Evolutionary conservation across 2,113 vertebrate species (phyloP), one percentile per base, ranked within the genome.

Genomic region (Mesoclemmys tuberculata): DNA sequence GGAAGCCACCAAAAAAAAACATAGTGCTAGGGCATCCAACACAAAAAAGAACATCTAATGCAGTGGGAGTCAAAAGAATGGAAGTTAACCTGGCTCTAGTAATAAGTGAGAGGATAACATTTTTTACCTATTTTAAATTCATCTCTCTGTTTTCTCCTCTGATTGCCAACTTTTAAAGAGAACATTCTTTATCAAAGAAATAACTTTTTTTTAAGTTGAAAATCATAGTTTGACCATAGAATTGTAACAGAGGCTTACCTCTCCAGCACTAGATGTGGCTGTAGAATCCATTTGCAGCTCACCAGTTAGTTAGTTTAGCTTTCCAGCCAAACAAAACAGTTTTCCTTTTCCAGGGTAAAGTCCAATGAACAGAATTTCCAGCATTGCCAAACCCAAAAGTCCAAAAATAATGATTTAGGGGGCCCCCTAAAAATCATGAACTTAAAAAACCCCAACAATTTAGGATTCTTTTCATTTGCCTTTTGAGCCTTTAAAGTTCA

Each of bases 41-140:
- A 35, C 38, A 84, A 82, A 89, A 89, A 94, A 93, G 89, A 29
- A 14, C 80, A 91, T 79, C 35, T 29, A 49, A 48, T 79, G 26
- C 21, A 22, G 24, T 46, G 89, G 46, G 88, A 93, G 8, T 51
- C 89, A 48, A 51, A 89, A 71, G 48, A 90, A 82, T 84, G 82
- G 55, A 91, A 96, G 91, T 71, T 4, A 80, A 14, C 71, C 89
- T 96, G 10, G 21, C 68, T 93, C 71, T 90, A 94, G 89, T 93
- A 91, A 95, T 52, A 58, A 89, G 48, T 83, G 51, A 80, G 79
- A 80, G 85, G n/a, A 75, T 78, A 88, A 54, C 0, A 79, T 19
- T n/a, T 64, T 64, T 64, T 18, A 64, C 31, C 61, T 56, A 92
- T 90, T 75, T 87, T 85, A 6, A 92, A 58, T 22, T 88, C 13